Percentiles rank a stretch among this genome's conserved stretches.
Conservation (phyloP, 2,888 invertebrate species). For the Aspidiotus destructor region DNA sequence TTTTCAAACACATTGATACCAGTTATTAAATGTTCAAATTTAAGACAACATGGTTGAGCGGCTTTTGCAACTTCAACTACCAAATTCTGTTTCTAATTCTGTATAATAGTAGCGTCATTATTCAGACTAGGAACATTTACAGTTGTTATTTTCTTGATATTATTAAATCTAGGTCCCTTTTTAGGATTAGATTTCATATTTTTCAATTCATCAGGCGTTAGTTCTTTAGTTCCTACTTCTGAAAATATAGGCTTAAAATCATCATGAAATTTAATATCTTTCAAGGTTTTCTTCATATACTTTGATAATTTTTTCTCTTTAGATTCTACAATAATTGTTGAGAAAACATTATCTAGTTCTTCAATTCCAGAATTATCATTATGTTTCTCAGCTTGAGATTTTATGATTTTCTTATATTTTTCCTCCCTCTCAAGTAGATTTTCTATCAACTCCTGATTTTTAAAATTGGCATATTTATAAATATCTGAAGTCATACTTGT, state of each 20-base stretch:
- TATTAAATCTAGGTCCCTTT: slow-evolving; percentile 20
- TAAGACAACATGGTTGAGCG: no score
- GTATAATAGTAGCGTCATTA: slow-evolving; percentile 10
- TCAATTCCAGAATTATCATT: slow-evolving; percentile 29
- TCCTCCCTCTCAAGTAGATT: slow-evolving; percentile 10
- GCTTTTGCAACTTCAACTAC: no score
- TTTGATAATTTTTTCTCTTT: slow-evolving; percentile 26
- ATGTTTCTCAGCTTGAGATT: slow-evolving; percentile 18
- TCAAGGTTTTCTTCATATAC: slow-evolving; percentile 24
- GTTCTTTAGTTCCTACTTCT: slow-evolving; percentile 21
- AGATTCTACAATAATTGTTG: slow-evolving; percentile 26
- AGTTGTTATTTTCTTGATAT: slow-evolving; percentile 14
- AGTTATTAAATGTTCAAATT: no score
- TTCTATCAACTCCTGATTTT: slow-evolving; percentile 7
- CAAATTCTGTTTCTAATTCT: neutral
- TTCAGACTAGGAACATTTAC: slow-evolving; percentile 9
- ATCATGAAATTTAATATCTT: no score
- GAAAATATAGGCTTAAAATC: slow-evolving; percentile 15
- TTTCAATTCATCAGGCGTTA: no score
- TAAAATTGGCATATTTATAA: slow-evolving; percentile 12
- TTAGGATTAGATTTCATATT: slow-evolving; percentile 28
- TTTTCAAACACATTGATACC: no score
- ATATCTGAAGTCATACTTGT: no score
- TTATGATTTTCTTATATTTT: slow-evolving; percentile 14
- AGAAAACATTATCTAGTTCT: slow-evolving; percentile 27